Conservation (phyloP, 2,888 invertebrate genomes). For the Thelaira solivaga region DNA sequence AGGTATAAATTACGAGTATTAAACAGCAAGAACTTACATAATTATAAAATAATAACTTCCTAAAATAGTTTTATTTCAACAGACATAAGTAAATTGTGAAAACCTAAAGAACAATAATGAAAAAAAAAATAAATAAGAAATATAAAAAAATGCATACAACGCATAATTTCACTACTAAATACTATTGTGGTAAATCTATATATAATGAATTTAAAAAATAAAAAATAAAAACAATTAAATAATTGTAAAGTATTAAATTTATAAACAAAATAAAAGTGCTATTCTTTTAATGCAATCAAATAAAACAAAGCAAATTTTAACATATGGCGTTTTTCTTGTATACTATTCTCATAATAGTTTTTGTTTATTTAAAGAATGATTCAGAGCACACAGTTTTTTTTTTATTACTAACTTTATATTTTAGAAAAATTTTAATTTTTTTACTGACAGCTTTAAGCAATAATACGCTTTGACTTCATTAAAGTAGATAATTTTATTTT, state of each 20-base stretch:
- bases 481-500: too few relatives aligned
- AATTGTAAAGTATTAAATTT: constrained; percentile 48
- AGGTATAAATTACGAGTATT: constrained; percentile 34
- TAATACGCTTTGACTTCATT: too few relatives aligned
- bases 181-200: constrained; percentile 16
- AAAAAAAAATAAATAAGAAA: constrained; percentile 3
- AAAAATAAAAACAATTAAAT: constrained; percentile 29
- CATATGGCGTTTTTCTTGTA: constrained; percentile 56
- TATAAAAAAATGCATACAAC: constrained; percentile 43
- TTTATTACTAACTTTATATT: too few relatives aligned
- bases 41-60: constrained; percentile 10
- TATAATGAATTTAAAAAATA: background rate
- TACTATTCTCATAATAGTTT: background rate
- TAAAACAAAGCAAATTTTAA: constrained; percentile 44
- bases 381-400: too few relatives aligned
- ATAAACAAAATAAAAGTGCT: constrained; percentile 39
- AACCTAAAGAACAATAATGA: background rate
- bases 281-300: constrained; percentile 57
- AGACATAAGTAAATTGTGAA: constrained; percentile 27
- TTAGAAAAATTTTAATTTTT: too few relatives aligned
- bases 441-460: too few relatives aligned
- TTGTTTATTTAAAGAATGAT: too few relatives aligned
- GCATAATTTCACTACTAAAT: constrained; percentile 47
- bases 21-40: background rate
- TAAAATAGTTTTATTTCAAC: constrained; percentile 11